Evolutionary conservation across 1,140 invertebrate species (phyloP).

Genomic region (Drosophila biarmipes): DNA sequence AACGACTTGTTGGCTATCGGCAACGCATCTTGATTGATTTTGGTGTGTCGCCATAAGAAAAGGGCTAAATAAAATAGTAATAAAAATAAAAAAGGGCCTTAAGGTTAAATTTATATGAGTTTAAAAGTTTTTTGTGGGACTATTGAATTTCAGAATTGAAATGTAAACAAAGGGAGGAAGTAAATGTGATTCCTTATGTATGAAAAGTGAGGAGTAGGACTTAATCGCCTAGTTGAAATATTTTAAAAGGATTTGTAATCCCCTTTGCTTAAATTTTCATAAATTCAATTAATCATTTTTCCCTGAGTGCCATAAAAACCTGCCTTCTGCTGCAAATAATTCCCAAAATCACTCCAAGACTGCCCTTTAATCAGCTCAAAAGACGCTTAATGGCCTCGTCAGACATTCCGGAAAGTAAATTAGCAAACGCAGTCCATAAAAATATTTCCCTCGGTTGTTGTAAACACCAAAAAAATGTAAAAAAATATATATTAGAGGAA

Average conservation of each 20-base stretch:
- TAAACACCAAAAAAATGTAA: conserved; percentile 6
- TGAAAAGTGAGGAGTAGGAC: no score
- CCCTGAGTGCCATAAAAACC: neutral
- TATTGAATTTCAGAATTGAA: neutral
- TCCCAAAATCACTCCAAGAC: conserved; percentile 4
- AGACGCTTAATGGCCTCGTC: conserved; percentile 19
- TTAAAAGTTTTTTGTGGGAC: neutral
- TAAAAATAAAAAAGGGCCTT: no score
- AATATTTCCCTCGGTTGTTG: conserved; percentile 22
- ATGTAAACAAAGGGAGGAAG: neutral
- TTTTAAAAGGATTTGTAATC: neutral
- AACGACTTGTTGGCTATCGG: conserved; percentile 10
- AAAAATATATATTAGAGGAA: conserved; percentile 12
- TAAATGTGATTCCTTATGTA: no score
- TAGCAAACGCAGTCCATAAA: conserved; percentile 44
- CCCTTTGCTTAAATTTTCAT: neutral
- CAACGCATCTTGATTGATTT: conserved; percentile 28
- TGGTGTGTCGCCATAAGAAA: conserved; percentile 5
- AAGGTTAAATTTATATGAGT: conserved; percentile 8
- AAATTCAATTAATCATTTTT: neutral
- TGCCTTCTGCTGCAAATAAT: neutral
- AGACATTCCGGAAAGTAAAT: conserved; percentile 43
- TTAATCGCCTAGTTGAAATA: no score
- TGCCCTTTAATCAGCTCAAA: conserved; percentile 19
- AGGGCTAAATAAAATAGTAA: neutral